Base-by-base conservation (phyloP, 53 echinoderm and acorn worm species). In the Apostichopus leukothele region DNA sequence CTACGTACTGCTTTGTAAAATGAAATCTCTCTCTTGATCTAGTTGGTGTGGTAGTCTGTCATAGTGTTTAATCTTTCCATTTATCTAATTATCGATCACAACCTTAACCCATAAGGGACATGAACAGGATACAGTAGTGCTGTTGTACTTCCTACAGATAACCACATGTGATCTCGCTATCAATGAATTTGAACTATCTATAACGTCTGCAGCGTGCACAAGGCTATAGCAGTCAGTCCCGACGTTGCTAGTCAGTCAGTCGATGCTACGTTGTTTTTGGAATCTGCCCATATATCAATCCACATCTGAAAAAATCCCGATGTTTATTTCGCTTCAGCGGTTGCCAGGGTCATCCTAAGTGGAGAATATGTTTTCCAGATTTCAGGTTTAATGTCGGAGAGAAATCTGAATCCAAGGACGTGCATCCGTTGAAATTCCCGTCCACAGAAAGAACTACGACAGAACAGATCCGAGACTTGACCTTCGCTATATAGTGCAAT, bases 91-190 rank as follows among this genome's bases (percentile, higher is more conserved):
- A 71, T 71, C 71, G 18, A 19, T 71, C 16, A 6, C 13, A 71
- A 71, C 71, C 18, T 16, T 16, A 71, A 71, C 6, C 71, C 71
- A n/a, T 16, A 16, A 61, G 14, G 71, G 71, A 71, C 71, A 71
- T 71, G 71, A 19, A 81, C 81, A 81, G 81, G 81, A 81, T 81
- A 16, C 81, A 21, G 23, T 54, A 81, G 9, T 9, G 22, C 39
- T 21, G 59, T 21, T 81, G 18, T 59, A 81, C 81, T 81, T 81
- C 81, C 81, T 81, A 16, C 71, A 19, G 18, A 71, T 71, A 71
- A n/a, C 63, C 18, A 71, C 71, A 71, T 71, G 71, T 71, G 71
- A 71, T 71, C 4, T 16, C 71, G 13, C 71, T 0, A 71, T 71
- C 71, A 5, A 71, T n/a, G 18, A 13, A 71, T 71, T n/a, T n/a